A percentile compares a stretch with the other conserved stretches of the same genome.
phyloP scores from a whole-genome alignment of 2,113 vertebrate species.

The Callithrix jacchus region DNA sequence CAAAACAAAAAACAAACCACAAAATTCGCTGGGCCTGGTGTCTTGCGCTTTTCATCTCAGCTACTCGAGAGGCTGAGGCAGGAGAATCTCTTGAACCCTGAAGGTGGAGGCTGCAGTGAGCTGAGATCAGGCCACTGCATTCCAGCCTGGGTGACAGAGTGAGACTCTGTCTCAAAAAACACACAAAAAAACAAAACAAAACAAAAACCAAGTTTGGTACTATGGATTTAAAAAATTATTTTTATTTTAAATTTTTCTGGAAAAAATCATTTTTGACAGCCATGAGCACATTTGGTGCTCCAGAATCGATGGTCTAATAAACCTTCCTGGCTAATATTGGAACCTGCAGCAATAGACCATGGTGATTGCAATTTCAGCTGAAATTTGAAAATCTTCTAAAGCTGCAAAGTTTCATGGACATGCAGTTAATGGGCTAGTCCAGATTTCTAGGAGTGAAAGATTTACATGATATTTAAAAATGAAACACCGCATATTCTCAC shows the following conservation, averaged over 20 bases:
- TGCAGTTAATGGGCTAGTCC: neutral
- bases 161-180: no score
- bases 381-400: slow-evolving; percentile 13
- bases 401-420: neutral
- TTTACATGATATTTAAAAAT: neutral
- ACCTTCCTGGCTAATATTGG: neutral
- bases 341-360: neutral
- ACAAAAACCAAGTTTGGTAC: neutral
- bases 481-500: no score
- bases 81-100: no score
- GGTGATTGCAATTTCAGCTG: neutral
- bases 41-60: no score
- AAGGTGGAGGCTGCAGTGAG: no score
- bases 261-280: neutral
- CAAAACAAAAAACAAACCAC: no score
- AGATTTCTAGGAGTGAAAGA: neutral
- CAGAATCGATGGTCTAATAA: neutral
- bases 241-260: neutral
- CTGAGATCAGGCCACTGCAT: no score
- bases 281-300: neutral
- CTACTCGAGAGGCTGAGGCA: no score
- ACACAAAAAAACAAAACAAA: no score
- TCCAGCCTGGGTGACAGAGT: no score
- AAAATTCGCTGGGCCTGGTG: no score
- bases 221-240: neutral